Conservation (phyloP, 2,888 invertebrate species). For the Microctonus brassicae region DNA sequence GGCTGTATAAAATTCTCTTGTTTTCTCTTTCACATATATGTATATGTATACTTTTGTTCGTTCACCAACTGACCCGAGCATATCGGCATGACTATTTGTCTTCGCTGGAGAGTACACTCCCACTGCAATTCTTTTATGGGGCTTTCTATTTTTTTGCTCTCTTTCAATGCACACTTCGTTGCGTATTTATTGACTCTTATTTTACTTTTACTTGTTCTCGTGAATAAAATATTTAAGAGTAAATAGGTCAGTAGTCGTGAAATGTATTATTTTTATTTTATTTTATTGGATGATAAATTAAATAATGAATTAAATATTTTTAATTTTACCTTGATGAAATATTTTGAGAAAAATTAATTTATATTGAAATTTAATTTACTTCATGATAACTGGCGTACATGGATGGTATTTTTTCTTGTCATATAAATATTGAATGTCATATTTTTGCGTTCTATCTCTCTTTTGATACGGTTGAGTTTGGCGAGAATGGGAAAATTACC, state of each 20-base stretch:
- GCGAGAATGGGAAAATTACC: slow-evolving; percentile 35
- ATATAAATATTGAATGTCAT: slow-evolving; percentile 21
- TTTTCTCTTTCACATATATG: background rate
- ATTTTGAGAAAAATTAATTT: background rate
- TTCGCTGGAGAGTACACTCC: slow-evolving; percentile 40
- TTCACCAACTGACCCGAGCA: slow-evolving; percentile 38
- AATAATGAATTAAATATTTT: background rate
- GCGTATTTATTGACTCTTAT: slow-evolving; percentile 2
- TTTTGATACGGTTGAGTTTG: background rate
- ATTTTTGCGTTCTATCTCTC: slow-evolving; percentile 2
- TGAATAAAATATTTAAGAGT: background rate
- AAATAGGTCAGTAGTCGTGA: no score
- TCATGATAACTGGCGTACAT: background rate
- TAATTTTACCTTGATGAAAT: background rate
- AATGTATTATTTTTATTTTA: background rate
- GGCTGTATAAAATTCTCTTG: background rate
- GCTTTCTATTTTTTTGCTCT: slow-evolving; percentile 7
- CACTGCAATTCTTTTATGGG: slow-evolving; percentile 31
- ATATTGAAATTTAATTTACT: background rate
- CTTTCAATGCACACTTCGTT: background rate
- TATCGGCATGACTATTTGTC: slow-evolving; percentile 61
- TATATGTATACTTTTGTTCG: background rate
- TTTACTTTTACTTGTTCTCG: background rate
- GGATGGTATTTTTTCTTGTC: background rate
- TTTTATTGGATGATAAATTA: background rate